phyloP scores from a whole-genome alignment of 2,888 invertebrate species.

The Nomada goodeniana region DNA sequence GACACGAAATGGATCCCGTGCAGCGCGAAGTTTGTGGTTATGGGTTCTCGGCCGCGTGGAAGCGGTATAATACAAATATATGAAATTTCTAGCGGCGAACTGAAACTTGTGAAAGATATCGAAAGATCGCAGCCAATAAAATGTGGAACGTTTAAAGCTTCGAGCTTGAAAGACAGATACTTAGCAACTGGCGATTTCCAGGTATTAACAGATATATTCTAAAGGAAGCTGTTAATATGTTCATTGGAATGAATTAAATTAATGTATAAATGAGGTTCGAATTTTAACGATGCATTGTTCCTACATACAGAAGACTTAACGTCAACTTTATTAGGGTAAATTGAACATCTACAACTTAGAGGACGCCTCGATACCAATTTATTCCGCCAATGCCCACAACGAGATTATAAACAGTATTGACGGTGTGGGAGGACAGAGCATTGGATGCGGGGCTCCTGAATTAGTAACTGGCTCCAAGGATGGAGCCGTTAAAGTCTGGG shows the following conservation, averaged over 20 bases:
- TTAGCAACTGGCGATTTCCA: constrained; percentile 96
- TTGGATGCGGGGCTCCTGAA: constrained; percentile 97
- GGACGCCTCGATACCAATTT: constrained; percentile 89
- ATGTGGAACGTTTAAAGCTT: constrained; percentile 97
- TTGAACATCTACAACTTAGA: constrained; percentile 87
- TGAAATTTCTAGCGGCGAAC: constrained; percentile 90
- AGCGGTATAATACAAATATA: constrained; percentile 94
- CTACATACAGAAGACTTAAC: constrained; percentile 43
- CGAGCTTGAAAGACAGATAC: constrained; percentile 91
- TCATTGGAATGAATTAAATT: constrained; percentile 1
- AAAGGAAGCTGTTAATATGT: background rate
- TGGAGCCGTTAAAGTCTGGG: constrained; percentile 98
- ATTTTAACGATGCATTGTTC: constrained; percentile 18
- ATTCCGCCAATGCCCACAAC: constrained; percentile 91
- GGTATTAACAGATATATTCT: constrained; percentile 66
- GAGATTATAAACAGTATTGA: constrained; percentile 96
- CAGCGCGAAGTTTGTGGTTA: constrained; percentile 95
- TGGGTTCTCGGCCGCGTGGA: constrained; percentile 94
- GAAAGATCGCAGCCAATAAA: constrained; percentile 94
- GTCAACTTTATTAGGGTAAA: constrained; percentile 86
- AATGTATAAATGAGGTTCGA: background rate
- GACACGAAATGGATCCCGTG: constrained; percentile 98
- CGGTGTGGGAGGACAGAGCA: constrained; percentile 92
- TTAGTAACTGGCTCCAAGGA: constrained; percentile 97
- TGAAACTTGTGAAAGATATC: constrained; percentile 89